Evolutionary conservation across 2,113 vertebrate species (phyloP).

Genomic region (Sturnira hondurensis): DNA sequence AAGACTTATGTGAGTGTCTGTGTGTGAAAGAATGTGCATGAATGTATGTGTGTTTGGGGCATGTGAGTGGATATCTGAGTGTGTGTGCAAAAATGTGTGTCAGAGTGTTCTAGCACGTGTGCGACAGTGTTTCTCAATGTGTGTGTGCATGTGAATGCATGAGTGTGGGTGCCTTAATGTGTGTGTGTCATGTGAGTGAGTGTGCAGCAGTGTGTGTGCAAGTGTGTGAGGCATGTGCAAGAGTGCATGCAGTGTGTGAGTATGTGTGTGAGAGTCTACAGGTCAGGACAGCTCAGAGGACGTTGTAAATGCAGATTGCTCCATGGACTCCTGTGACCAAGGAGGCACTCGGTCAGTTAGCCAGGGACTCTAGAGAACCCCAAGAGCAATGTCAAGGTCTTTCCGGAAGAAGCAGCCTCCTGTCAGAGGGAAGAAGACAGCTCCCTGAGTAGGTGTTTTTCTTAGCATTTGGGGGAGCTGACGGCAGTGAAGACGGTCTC

Average conservation of each 20-base stretch:
- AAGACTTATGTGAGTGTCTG: not conserved
- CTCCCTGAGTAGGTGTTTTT: rapidly evolving
- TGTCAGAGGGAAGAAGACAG: not conserved
- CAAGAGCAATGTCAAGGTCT: not conserved
- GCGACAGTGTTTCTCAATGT: not conserved
- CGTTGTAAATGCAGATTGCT: no score
- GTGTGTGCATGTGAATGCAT: no score
- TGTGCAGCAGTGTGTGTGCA: not conserved
- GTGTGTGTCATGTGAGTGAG: not conserved
- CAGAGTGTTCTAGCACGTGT: not conserved
- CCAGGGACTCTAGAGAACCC: not conserved
- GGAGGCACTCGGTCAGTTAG: no score
- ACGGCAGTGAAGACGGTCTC: not conserved
- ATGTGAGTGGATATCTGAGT: not conserved
- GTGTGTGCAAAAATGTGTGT: not conserved
- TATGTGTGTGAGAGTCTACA: not conserved
- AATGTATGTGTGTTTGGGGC: not conserved
- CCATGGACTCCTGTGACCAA: rapidly evolving
- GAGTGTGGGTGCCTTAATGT: not conserved
- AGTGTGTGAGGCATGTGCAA: not conserved
- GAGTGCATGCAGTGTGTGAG: not conserved
- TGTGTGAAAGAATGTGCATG: no score
- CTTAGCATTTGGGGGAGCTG: no score
- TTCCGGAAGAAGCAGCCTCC: not conserved
- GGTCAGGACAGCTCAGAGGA: not conserved